Evolutionary conservation across 2,113 vertebrate species (phyloP).

Genomic region (Silurus glanis): DNA sequence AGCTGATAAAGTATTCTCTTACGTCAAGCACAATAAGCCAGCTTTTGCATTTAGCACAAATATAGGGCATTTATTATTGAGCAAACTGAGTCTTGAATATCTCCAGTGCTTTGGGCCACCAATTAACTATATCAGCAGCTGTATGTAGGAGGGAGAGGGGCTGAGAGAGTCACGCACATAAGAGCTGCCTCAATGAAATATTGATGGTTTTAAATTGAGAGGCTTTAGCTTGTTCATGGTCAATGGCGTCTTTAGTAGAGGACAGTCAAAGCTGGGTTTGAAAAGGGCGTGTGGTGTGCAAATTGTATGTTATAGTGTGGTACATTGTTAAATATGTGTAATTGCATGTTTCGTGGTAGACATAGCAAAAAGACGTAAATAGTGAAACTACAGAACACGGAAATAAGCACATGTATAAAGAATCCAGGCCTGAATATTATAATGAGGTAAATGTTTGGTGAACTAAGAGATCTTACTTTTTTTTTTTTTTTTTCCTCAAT

Average conservation of each 20-base stretch:
- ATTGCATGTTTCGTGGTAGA: conserved; percentile 64
- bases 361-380: conserved; percentile 55
- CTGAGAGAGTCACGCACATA: conserved; percentile 53
- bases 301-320: conserved; percentile 65
- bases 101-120: conserved; percentile 75
- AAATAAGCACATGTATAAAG: neutral
- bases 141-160: conserved; percentile 41
- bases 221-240: conserved; percentile 73
- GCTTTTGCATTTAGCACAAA: conserved; percentile 70
- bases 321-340: conserved; percentile 64
- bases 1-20: conserved; percentile 38
- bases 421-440: conserved; percentile 6
- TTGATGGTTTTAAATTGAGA: conserved; percentile 76
- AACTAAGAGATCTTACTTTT: neutral
- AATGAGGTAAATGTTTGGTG: neutral
- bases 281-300: conserved; percentile 52
- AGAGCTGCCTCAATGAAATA: conserved; percentile 72
- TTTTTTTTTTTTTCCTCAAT: neutral
- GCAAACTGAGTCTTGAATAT: conserved; percentile 75
- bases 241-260: conserved; percentile 63
- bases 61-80: conserved; percentile 74
- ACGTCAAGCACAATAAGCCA: conserved; percentile 56
- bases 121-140: conserved; percentile 73
- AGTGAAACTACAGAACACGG: conserved; percentile 2
- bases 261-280: conserved; percentile 50